phyloP scores from a whole-genome alignment of 2,888 invertebrate genomes.

The Drosophila algonquin region DNA sequence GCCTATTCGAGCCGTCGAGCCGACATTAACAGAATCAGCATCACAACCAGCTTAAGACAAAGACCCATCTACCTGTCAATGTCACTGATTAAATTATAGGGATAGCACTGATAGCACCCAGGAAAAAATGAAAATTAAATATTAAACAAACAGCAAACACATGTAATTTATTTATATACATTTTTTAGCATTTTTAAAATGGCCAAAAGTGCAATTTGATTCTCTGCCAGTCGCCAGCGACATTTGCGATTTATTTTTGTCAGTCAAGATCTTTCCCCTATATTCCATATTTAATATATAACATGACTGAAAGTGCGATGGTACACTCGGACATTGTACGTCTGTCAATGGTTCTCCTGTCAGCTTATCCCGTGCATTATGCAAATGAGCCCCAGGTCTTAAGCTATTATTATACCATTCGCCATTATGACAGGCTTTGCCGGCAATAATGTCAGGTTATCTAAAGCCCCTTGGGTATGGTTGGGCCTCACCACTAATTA shows the following conservation, averaged over 20 bases:
- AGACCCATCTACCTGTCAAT: constrained; percentile 24
- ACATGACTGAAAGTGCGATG: not conserved
- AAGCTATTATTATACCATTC: constrained; percentile 10
- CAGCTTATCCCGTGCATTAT: constrained; percentile 18
- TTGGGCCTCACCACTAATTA: constrained; percentile 25
- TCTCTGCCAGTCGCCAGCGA: no score
- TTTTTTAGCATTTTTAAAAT: constrained; percentile 38
- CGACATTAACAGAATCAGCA: no score
- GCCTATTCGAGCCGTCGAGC: not conserved
- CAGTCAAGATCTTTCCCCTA: constrained; percentile 6
- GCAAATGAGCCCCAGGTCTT: constrained; percentile 13
- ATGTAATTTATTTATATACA: constrained; percentile 48
- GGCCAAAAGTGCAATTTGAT: constrained; percentile 35
- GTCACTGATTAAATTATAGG: constrained; percentile 10
- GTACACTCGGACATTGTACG: constrained; percentile 1
- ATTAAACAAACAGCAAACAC: constrained; percentile 28
- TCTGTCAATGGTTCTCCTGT: constrained; percentile 5
- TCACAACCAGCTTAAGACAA: no score
- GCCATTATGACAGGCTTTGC: not conserved
- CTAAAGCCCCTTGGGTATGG: not conserved
- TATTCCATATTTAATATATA: not conserved
- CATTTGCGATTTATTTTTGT: constrained; percentile 51
- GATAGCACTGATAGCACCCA: not conserved
- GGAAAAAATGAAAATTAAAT: constrained; percentile 10
- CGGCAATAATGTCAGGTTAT: not conserved